Evolutionary conservation across 2,113 vertebrate species (phyloP).

Genomic region (Alouatta palliata): DNA sequence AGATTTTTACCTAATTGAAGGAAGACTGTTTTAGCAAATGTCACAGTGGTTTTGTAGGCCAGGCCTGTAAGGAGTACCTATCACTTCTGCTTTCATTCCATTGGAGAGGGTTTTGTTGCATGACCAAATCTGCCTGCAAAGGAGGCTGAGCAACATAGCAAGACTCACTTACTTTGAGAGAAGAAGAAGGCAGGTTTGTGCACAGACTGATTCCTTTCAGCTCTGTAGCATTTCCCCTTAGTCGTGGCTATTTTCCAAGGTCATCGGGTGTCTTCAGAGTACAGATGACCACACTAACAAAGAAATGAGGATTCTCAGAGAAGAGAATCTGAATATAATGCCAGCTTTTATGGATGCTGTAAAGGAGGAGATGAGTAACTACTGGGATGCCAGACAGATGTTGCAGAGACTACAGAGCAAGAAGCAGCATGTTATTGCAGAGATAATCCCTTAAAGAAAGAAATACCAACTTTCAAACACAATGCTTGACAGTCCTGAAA

Average conservation of each 20-base stretch:
- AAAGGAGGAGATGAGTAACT: neutral
- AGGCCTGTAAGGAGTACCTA: neutral
- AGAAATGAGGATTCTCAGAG: neutral
- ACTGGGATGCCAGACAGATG: neutral
- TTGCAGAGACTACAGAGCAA: neutral
- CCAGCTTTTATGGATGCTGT: neutral
- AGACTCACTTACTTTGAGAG: too few relatives aligned
- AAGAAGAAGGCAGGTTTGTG: neutral
- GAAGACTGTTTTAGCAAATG: neutral
- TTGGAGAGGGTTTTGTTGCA: neutral
- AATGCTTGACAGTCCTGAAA: neutral
- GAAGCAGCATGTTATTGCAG: neutral
- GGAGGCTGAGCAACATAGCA: rapidly evolving
- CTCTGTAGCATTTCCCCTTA: neutral
- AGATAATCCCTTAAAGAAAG: neutral
- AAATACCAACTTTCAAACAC: neutral
- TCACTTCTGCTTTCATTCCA: neutral
- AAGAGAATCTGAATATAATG: neutral
- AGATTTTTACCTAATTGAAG: neutral
- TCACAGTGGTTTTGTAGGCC: neutral
- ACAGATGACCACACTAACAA: neutral
- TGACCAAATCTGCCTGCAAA: neutral
- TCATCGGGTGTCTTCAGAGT: neutral
- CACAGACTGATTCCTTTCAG: neutral
- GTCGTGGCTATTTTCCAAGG: neutral